Base-by-base conservation (phyloP, 2,888 invertebrate species). In the Drosophila neotestacea region DNA sequence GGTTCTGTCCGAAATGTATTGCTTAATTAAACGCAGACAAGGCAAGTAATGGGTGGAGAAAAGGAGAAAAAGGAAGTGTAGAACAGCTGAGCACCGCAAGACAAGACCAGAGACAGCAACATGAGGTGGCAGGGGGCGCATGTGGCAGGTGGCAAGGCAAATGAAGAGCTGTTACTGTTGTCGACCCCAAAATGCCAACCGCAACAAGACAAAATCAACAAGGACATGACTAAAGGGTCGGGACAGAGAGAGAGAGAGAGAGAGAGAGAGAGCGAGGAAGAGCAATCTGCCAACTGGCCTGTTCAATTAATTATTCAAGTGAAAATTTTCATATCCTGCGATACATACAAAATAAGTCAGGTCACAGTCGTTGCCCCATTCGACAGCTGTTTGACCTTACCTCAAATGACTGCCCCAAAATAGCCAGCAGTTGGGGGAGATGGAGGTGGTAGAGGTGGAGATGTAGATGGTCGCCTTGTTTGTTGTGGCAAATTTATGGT, bases 271-370 rank as follows among this genome's bases (percentile, higher is more conserved):
- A 6, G 7, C n/a, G 56, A 10, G 36, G 28, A 27, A 34, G 22
- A 58, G 48, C 41, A n/a, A 46, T 46, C 65, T 42, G 32, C 59
- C 63, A 55, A 64, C 39, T 39, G 52, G 44, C 51, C 54, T 66
- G 78, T 78, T 86, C 81, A 88, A 89, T 89, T 89, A 89, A 89
- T 89, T 89, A 89, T 89, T 89, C 88, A 85, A 88, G 82, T 89
- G 84, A 84, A 90, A 90, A 90, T 89, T 82, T 85, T 89, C 89
- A 90, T 90, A 90, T 89, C 86, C 89, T 79, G 78, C 77, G 68
- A 66, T 73, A 79, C 79, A 79, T 81, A 79, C 85, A 72, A 87
- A 89, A 82, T 78, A 87, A 81, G 85, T 84, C 85, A 79, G 85
- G 54, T 73, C 51, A 61, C 59, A 22, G 48, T 50, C 66, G 47